Evolutionary conservation across 2,113 vertebrate species (phyloP).

Genomic region (Xiphophorus couchianus): DNA sequence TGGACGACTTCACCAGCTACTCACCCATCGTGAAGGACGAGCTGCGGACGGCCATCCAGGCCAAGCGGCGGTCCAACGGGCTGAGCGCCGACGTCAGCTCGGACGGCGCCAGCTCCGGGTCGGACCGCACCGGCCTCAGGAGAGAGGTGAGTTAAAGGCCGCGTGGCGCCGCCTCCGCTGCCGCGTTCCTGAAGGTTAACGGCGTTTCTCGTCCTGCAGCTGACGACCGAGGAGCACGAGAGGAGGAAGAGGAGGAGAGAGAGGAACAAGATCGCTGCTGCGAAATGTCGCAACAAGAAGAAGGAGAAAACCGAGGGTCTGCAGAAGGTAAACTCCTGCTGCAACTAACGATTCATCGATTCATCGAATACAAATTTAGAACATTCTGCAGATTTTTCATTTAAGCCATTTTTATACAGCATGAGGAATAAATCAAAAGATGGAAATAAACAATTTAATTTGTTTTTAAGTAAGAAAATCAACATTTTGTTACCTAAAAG

Average conservation of each 20-base stretch:
- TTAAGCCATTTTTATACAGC: too few species aligned
- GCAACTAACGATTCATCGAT: too few species aligned
- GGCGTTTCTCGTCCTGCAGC: conserved; percentile 58
- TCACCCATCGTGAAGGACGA: conserved; percentile 94
- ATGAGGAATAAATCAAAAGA: too few species aligned
- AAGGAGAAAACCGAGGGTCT: conserved; percentile 95
- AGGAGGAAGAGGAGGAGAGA: conserved; percentile 92
- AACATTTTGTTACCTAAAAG: too few species aligned
- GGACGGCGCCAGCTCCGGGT: conserved; percentile 81
- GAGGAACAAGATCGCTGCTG: conserved; percentile 95
- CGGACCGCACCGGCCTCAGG: conserved; percentile 72
- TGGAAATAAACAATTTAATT: too few species aligned
- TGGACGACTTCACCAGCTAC: conserved; percentile 94
- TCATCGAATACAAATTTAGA: too few species aligned
- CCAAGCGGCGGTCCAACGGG: conserved; percentile 85
- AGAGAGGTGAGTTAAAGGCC: conserved; percentile 80
- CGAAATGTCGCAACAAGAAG: conserved; percentile 98
- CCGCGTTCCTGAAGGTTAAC: not conserved
- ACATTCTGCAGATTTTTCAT: too few species aligned
- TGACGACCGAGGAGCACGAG: conserved; percentile 84
- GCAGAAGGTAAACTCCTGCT: conserved; percentile 84
- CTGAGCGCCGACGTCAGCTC: conserved; percentile 80
- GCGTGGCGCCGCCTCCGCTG: too few species aligned
- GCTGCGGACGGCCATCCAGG: conserved; percentile 92
- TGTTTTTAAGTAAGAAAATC: too few species aligned